Conservation (phyloP, 2,888 invertebrate species). For the Exephanes ischioxanthus region DNA sequence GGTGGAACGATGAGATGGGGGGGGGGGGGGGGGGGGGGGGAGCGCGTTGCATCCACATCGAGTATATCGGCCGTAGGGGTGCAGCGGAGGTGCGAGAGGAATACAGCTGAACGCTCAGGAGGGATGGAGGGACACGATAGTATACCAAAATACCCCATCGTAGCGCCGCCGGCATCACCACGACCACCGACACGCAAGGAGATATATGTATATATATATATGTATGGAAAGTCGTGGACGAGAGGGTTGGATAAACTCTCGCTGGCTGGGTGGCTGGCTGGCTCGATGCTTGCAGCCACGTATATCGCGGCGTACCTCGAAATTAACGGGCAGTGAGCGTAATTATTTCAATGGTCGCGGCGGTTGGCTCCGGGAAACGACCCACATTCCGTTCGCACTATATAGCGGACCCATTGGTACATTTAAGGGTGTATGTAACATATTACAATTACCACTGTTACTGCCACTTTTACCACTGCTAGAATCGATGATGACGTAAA, state of each 20-base stretch:
- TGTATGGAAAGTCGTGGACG: constrained; percentile 34
- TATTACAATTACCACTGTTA: constrained; percentile 1
- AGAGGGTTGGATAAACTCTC: constrained; percentile 46
- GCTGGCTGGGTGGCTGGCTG: constrained; percentile 51
- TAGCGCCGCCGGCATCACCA: not conserved
- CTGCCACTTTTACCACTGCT: not conserved
- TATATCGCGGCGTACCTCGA: constrained; percentile 79
- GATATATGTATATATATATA: constrained; percentile 23
- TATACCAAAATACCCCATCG: constrained; percentile 20
- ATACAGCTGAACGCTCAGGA: constrained; percentile 21
- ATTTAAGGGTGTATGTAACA: constrained; percentile 12
- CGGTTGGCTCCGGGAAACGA: constrained; percentile 69
- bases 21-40: not conserved
- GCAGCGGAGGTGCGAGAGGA: constrained; percentile 24
- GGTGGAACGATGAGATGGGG: constrained; percentile 20
- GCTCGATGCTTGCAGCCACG: constrained; percentile 63
- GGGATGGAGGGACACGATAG: constrained; percentile 44
- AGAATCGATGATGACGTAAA: not conserved
- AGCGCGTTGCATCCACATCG: constrained; percentile 6
- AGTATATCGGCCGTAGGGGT: constrained; percentile 41
- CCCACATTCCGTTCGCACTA: constrained; percentile 64
- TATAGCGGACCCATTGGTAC: constrained; percentile 35
- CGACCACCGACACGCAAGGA: not conserved
- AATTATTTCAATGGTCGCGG: constrained; percentile 82
- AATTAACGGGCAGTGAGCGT: constrained; percentile 83